phyloP scores from a whole-genome alignment of 2,113 vertebrate genomes.

The Sclerurus mexicanus region DNA sequence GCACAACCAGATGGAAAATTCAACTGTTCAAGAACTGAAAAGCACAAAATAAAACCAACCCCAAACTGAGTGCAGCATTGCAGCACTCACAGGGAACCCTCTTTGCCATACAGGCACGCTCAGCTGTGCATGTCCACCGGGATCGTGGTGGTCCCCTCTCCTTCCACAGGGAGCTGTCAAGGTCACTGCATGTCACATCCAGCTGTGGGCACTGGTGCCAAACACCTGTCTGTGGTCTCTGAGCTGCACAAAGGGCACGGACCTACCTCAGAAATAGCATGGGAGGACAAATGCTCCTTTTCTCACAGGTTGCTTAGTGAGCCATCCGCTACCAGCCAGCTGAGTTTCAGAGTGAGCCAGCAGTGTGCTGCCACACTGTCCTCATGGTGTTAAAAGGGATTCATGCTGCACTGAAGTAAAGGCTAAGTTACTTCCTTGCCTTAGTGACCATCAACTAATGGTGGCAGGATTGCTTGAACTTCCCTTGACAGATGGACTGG shows the following conservation, averaged over 20 bases:
- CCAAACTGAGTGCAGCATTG: background rate
- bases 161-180: fast-evolving
- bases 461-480: background rate
- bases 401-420: background rate
- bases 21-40: background rate
- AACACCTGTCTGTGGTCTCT: background rate
- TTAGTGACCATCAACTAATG: background rate
- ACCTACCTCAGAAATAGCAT: background rate
- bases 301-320: background rate
- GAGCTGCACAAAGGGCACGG: background rate
- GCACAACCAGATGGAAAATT: background rate
- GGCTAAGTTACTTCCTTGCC: background rate
- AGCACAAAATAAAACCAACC: background rate
- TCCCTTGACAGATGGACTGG: background rate
- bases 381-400: background rate
- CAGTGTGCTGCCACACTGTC: background rate
- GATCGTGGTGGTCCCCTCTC: background rate
- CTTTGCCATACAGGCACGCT: fast-evolving
- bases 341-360: background rate
- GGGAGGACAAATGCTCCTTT: background rate
- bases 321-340: background rate
- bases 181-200: background rate
- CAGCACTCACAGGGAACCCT: background rate
- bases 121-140: background rate
- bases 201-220: background rate